phyloP scores from a whole-genome alignment of 1,140 invertebrate species.

The Laodelphax striatellus region DNA sequence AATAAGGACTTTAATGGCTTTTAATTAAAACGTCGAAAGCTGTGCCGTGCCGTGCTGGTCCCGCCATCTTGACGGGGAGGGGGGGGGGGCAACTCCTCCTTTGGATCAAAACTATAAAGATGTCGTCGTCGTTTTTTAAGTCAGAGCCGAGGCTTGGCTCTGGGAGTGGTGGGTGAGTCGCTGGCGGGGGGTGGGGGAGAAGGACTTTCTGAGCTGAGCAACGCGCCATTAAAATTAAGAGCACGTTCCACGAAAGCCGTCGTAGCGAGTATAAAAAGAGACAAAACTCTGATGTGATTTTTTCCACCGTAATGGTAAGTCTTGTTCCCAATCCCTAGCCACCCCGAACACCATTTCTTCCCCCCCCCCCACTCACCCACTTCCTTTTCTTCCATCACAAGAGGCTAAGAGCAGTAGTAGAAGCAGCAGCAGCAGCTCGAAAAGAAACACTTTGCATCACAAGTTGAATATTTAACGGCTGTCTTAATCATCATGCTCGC shows the following conservation, averaged over 20 bases:
- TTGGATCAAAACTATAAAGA: slow-evolving; percentile 15
- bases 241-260: neutral
- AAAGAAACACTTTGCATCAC: neutral
- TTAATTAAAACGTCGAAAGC: slow-evolving; percentile 18
- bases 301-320: too few species aligned
- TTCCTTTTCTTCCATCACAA: too few species aligned
- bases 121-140: slow-evolving; percentile 15
- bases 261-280: too few species aligned
- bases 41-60: neutral
- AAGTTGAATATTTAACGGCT: neutral
- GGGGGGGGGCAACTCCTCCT: neutral
- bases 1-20: slow-evolving; percentile 22
- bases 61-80: neutral
- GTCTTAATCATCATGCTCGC: neutral
- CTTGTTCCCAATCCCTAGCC: too few species aligned
- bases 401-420: too few species aligned
- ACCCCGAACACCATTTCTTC: too few species aligned
- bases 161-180: slow-evolving; percentile 5
- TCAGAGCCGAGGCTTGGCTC: neutral
- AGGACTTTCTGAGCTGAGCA: too few species aligned
- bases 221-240: slow-evolving; percentile 6
- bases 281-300: too few species aligned
- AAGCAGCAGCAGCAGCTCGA: too few species aligned
- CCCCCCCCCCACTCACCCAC: too few species aligned
- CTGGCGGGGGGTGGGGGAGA: too few species aligned